Conservation (phyloP, 2,113 vertebrate genomes). For the Sylvietta virens region DNA sequence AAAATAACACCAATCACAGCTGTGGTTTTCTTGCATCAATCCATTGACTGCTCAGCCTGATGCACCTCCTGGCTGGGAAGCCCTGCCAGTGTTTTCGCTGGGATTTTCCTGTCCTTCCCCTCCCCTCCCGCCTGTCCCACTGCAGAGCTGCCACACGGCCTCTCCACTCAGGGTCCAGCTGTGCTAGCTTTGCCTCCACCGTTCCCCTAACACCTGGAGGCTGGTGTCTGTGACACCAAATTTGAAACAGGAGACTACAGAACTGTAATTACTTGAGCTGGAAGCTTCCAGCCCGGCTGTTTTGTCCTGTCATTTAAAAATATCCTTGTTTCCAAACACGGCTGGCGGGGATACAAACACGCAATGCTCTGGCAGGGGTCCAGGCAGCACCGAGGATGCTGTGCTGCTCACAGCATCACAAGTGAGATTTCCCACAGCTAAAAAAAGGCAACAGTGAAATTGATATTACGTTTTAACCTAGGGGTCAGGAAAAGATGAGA, state of each 20-base stretch:
- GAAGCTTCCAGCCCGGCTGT: not conserved
- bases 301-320: not conserved
- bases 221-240: not conserved
- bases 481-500: not conserved
- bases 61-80: not conserved
- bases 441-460: not conserved
- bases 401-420: not conserved
- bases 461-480: not conserved
- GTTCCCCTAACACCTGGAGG: fast-evolving
- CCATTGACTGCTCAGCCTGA: not conserved
- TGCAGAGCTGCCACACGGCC: fast-evolving
- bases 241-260: not conserved
- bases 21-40: not conserved
- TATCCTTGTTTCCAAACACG: not conserved
- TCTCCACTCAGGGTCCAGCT: not conserved
- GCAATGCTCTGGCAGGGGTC: not conserved
- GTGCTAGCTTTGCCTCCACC: not conserved
- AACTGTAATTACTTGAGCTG: not conserved
- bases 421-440: not conserved
- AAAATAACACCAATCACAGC: not conserved
- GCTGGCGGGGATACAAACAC: not conserved
- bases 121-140: not conserved
- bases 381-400: fast-evolving
- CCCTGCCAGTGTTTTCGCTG: too few species aligned
- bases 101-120: not conserved